A percentile compares a stretch with the other conserved stretches of the same genome.
phyloP scores from a whole-genome alignment of 1,140 invertebrate genomes.

The Drosophila leontia region DNA sequence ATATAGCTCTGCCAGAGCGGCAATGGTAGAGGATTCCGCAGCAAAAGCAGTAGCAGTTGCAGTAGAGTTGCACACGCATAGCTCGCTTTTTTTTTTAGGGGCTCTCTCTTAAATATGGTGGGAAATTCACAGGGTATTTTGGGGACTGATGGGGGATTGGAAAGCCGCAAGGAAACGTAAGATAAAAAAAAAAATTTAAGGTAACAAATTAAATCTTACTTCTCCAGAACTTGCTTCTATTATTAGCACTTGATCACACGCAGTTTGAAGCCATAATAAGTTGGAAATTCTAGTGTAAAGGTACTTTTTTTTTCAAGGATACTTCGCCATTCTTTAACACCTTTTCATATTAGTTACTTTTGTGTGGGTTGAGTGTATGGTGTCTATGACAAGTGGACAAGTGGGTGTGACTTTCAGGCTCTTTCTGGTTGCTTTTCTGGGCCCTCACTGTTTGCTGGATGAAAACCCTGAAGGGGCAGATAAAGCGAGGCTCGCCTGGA shows the following conservation, averaged over 20 bases:
- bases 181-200: too few species aligned
- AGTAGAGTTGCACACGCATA: slow-evolving; percentile 42
- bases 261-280: background rate
- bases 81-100: slow-evolving; percentile 36
- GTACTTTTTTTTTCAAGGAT: background rate
- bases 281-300: background rate
- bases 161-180: background rate
- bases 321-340: background rate
- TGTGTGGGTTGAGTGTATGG: slow-evolving; percentile 19
- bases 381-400: slow-evolving; percentile 71
- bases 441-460: slow-evolving; percentile 12
- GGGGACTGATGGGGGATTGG: background rate
- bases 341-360: background rate
- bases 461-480: slow-evolving; percentile 55
- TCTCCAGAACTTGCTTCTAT: background rate
- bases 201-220: background rate
- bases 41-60: slow-evolving; percentile 33
- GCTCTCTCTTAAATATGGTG: slow-evolving; percentile 33
- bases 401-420: slow-evolving; percentile 30
- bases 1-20: slow-evolving; percentile 5
- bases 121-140: slow-evolving; percentile 7
- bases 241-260: background rate
- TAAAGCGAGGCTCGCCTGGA: slow-evolving; percentile 60
- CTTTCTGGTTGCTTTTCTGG: background rate
- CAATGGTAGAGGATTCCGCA: slow-evolving; percentile 31